These are phyloP conservation scores for Episyrphus balteatus DNA, from an alignment of 1,140 invertebrate genomes.

Conservation along the genomic window DNA sequence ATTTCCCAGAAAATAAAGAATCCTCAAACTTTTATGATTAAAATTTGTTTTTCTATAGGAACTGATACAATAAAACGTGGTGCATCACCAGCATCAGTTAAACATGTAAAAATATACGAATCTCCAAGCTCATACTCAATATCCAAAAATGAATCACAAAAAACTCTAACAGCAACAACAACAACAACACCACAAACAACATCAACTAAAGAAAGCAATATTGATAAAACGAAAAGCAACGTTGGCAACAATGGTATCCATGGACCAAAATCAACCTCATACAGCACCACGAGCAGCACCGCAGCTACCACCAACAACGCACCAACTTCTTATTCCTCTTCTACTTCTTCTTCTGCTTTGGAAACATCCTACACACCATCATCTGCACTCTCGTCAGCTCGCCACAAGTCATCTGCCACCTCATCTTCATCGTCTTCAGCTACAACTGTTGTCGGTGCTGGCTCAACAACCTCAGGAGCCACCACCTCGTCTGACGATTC, in stretches of 20 bases:
- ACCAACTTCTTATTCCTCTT: background rate
- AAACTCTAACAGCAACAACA: slow-evolving; percentile 8
- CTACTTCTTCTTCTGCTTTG: no score
- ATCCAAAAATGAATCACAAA: background rate
- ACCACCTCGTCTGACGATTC: slow-evolving; percentile 33
- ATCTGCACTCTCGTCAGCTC: slow-evolving; percentile 15
- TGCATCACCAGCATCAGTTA: slow-evolving; percentile 32
- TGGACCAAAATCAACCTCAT: background rate
- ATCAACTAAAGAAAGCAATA: background rate
- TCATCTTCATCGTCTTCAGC: slow-evolving; percentile 33
- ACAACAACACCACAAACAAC: slow-evolving; percentile 16
- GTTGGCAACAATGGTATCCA: no score
- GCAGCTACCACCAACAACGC: background rate
- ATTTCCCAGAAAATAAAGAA: background rate
- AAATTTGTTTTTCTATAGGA: slow-evolving; percentile 13
- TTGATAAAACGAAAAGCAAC: slow-evolving; percentile 2
- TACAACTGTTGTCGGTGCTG: slow-evolving; percentile 31
- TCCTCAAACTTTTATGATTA: background rate
- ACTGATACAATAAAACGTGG: slow-evolving; percentile 37
- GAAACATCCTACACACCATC: no score
- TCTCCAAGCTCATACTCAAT: slow-evolving; percentile 31
- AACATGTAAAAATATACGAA: slow-evolving; percentile 30
- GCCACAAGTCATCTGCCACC: slow-evolving; percentile 31
- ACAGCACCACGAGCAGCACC: background rate
- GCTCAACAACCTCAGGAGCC: slow-evolving; percentile 29